Conservation (phyloP, 1,140 invertebrate species). For the Lethocerus indicus region DNA sequence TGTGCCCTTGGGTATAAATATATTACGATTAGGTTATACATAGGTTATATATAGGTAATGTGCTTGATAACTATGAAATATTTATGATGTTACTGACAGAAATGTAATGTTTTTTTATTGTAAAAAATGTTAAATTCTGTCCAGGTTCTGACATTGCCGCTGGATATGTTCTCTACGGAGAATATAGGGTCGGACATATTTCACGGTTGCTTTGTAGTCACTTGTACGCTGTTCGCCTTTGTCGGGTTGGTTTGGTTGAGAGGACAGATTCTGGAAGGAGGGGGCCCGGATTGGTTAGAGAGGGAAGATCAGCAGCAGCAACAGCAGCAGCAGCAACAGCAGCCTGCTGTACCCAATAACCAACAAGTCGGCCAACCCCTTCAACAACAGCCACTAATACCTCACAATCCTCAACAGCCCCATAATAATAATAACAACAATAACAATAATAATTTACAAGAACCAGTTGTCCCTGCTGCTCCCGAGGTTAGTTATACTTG, state of each 20-base stretch:
- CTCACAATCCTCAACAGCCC: neutral
- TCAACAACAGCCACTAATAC: neutral
- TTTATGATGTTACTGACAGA: no score
- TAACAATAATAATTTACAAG: constrained; percentile 28
- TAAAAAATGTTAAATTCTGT: no score
- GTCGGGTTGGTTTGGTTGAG: constrained; percentile 93
- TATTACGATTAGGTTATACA: no score
- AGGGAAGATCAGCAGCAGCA: constrained; percentile 21
- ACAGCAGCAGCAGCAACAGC: neutral
- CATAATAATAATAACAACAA: constrained; percentile 3
- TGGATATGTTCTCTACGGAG: constrained; percentile 85
- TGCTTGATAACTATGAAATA: no score
- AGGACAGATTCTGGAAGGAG: constrained; percentile 95
- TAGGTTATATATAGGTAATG: no score
- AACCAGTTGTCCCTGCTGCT: neutral
- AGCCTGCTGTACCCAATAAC: constrained; percentile 7
- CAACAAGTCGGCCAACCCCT: neutral
- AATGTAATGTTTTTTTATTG: no score
- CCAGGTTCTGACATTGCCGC: constrained; percentile 60
- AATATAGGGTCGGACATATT: constrained; percentile 86
- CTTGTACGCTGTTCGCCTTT: constrained; percentile 90
- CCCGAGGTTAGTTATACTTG: neutral
- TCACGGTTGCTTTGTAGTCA: constrained; percentile 92
- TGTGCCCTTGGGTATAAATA: no score
- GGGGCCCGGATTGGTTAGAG: constrained; percentile 89